These are phyloP conservation scores for Drosophila aldrichi DNA, from an alignment of 2,888 invertebrate species.

Conservation along the genomic window DNA sequence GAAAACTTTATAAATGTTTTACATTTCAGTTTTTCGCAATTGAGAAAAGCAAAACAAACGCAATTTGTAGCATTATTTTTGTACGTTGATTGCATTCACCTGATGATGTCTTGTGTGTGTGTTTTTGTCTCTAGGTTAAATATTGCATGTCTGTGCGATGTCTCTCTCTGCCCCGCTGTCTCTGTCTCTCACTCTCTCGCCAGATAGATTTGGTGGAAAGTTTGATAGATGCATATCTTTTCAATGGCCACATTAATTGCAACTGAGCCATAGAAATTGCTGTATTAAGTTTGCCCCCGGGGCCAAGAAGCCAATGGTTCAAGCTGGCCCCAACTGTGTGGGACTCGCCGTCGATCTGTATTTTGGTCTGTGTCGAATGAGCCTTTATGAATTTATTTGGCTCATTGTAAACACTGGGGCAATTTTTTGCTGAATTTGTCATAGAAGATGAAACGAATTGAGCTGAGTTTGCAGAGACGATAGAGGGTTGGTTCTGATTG, in stretches of 20 bases:
- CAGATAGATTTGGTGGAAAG: slow-evolving; percentile 49
- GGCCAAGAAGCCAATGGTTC: slow-evolving; percentile 37
- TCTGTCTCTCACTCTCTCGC: neutral
- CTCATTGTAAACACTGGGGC: neutral
- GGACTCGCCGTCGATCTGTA: neutral
- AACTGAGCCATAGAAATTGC: slow-evolving; percentile 71
- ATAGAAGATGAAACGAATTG: neutral
- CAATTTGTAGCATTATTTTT: slow-evolving; percentile 63
- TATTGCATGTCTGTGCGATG: slow-evolving; percentile 42
- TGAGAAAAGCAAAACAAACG: slow-evolving; percentile 54
- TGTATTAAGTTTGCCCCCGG: slow-evolving; percentile 62
- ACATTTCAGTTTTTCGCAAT: slow-evolving; percentile 35
- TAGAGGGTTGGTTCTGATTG: no score
- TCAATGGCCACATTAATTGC: slow-evolving; percentile 69
- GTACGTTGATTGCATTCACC: slow-evolving; percentile 71
- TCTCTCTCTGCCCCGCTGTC: neutral
- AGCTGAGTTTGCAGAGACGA: no score
- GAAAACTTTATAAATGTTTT: slow-evolving; percentile 33
- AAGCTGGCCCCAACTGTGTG: slow-evolving; percentile 16
- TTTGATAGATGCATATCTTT: slow-evolving; percentile 63
- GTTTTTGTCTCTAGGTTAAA: slow-evolving; percentile 39
- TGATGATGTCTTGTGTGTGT: slow-evolving; percentile 47
- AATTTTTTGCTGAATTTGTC: neutral
- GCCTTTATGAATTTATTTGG: slow-evolving; percentile 8
- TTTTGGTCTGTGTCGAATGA: slow-evolving; percentile 20